Evolutionary conservation across 2,888 invertebrate genomes (phyloP).

Genomic region (Amiota mariae): DNA sequence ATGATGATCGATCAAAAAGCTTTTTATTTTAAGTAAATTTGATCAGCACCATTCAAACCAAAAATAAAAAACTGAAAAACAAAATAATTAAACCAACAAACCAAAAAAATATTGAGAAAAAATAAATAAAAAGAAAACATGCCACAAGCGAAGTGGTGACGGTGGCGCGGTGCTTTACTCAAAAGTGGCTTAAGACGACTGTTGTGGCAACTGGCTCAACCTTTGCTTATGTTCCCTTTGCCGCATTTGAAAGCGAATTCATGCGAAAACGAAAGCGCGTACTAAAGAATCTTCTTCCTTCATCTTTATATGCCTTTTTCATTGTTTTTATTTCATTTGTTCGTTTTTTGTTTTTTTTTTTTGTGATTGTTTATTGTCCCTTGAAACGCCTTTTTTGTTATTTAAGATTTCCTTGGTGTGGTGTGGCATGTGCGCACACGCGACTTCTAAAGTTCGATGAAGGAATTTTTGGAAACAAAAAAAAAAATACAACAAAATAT

Average conservation of each 20-base stretch:
- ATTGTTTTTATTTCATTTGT: background rate
- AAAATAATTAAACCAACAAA: conserved; percentile 1
- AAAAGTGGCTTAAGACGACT: no score
- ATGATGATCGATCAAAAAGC: background rate
- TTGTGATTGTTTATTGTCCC: background rate
- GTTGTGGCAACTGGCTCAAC: background rate
- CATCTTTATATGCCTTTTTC: background rate
- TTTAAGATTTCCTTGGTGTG: background rate
- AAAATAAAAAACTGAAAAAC: conserved; percentile 23
- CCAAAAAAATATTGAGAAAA: background rate
- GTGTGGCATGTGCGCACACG: conserved; percentile 15
- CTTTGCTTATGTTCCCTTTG: background rate
- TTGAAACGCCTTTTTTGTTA: background rate
- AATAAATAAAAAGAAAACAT: no score
- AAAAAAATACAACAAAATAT: conserved; percentile 30
- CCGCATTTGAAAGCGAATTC: conserved; percentile 26
- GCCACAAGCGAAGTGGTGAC: no score
- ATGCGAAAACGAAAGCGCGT: conserved; percentile 32
- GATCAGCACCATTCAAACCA: conserved; percentile 21
- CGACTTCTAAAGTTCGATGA: background rate
- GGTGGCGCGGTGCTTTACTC: no score
- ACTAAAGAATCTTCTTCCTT: background rate
- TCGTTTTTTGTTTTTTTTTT: no score
- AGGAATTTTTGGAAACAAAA: conserved; percentile 48
- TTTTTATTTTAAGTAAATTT: conserved; percentile 14